Evolutionary conservation across 1,140 invertebrate species (phyloP).

Genomic region (Drosophila bocki): DNA sequence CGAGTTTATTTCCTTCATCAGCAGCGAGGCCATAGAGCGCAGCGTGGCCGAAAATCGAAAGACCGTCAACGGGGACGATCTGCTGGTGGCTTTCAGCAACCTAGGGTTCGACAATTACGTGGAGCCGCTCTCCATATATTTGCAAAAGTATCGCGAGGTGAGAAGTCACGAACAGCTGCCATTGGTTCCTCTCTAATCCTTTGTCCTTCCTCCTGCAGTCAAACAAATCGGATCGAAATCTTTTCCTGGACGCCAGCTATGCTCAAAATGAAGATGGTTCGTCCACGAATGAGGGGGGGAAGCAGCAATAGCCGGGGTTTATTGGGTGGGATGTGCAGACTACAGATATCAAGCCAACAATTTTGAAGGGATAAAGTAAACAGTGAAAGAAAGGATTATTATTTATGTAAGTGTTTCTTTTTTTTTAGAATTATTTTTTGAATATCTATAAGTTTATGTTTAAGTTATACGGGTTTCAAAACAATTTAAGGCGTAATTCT

Average conservation of each 20-base stretch:
- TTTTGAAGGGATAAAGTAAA: not conserved
- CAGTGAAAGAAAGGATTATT: not conserved
- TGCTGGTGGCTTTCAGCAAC: conserved; percentile 98
- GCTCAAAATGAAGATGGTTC: conserved; percentile 54
- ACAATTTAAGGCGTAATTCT: not conserved
- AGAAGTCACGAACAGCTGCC: not conserved
- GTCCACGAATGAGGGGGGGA: conserved; percentile 44
- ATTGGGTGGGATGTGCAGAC: conserved; percentile 2
- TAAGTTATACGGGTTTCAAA: not conserved
- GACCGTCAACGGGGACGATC: conserved; percentile 99
- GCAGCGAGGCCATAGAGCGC: conserved; percentile 98
- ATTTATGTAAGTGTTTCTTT: conserved; percentile 5
- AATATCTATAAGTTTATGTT: not conserved
- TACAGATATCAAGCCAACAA: not conserved
- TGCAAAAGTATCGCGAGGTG: conserved; percentile 97
- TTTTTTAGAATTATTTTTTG: conserved; percentile 1
- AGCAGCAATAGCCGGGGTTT: conserved; percentile 48
- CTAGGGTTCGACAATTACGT: conserved; percentile 99
- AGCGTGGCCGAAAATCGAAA: conserved; percentile 99
- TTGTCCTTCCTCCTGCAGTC: conserved; percentile 52
- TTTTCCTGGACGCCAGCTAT: conserved; percentile 65
- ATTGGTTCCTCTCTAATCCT: not conserved
- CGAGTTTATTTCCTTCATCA: conserved; percentile 99
- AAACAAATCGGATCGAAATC: conserved; percentile 83
- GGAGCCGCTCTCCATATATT: conserved; percentile 97